A percentile compares a stretch with the other conserved stretches of the same genome.
Conservation (phyloP, 2,888 invertebrate genomes). For the Thera obeliscata region DNA sequence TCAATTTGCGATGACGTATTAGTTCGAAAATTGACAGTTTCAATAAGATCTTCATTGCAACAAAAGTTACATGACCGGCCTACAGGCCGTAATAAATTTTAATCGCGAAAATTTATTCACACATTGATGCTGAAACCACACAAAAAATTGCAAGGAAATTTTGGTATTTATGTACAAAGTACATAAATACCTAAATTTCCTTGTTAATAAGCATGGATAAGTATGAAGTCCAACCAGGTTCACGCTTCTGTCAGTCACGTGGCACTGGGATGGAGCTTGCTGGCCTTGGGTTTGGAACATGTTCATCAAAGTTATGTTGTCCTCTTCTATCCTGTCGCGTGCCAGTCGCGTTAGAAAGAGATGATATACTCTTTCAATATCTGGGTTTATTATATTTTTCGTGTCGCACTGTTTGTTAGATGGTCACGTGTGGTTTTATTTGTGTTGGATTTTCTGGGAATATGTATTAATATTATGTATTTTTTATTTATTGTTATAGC, state of each 20-base stretch:
- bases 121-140: no score
- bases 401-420: constrained; percentile 32
- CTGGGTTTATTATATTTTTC: neutral
- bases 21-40: no score
- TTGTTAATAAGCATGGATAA: neutral
- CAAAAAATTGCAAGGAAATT: no score
- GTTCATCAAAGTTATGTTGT: neutral
- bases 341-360: no score
- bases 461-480: neutral
- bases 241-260: constrained; percentile 61
- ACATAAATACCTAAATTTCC: no score
- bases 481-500: neutral
- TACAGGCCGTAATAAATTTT: neutral
- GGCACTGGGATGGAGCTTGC: constrained; percentile 78
- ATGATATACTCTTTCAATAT: no score
- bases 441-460: neutral
- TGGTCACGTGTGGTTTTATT: constrained; percentile 16
- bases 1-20: no score
- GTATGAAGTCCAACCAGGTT: constrained; percentile 28
- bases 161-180: no score
- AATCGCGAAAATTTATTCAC: no score
- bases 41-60: no score
- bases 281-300: constrained; percentile 49
- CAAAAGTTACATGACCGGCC: no score
- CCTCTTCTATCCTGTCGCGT: no score